Evolutionary conservation across 2,888 invertebrate species (phyloP), one percentile per base, ranked within the genome.

Genomic region (Lucinisca nassula): DNA sequence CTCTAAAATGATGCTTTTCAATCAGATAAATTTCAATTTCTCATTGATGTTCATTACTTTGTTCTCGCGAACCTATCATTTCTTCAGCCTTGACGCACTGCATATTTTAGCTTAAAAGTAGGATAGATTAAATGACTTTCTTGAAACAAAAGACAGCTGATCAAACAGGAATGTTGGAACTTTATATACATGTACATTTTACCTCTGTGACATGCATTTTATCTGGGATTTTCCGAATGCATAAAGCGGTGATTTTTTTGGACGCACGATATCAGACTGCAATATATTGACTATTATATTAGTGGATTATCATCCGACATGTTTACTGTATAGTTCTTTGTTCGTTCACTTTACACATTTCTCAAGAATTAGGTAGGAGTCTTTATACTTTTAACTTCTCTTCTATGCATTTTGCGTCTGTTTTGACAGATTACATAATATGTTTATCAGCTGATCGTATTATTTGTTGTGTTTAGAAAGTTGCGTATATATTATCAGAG

Each of bases 281-380:
- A 90, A 67, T 88, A 86, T 88, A 90, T 90, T 86, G 90, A 88
- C 84, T 88, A 84, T 86, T 88, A 90, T 86, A 79, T 84, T 77
- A 82, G 83, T 78, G 77, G 87, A 86, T 89, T 85, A 90, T 87
- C 85, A 90, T 90, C 82, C 90, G 90, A 84, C 90, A 85, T 87
- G 83, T 90, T 90, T 89, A 89, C 84, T 83, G 79, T 78, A 82
- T 67, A 83, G 85, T 87, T 82, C 90, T 90, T 90, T 90, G 90
- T 90, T 90, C 81, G 84, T 38, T 49, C 40, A 27, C 14, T 30
- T 74, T 30, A 49, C 74, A 49, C 49, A 40, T 40, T 74, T 40
- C 40, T 74, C 74, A 24, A 40, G 74, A 40, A 40, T 74, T 40
- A 74, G 74, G 74, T 74, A 74, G 49, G 74, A 40, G 1, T 74